phyloP scores from a whole-genome alignment of 2,797 vertebrate genomes.

The Hippoglossus hippoglossus region DNA sequence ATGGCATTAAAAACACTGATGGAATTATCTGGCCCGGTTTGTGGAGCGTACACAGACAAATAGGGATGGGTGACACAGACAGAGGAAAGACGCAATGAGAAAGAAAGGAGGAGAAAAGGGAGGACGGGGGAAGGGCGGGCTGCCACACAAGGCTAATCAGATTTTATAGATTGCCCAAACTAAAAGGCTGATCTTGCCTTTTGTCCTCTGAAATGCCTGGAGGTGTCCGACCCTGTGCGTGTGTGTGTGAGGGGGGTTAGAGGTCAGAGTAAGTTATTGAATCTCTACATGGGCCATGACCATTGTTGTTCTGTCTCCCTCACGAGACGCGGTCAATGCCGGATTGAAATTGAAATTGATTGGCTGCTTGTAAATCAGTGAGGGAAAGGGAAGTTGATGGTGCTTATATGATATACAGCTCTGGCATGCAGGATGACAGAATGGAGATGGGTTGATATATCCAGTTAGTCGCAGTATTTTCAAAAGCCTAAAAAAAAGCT shows the following conservation, averaged over 20 bases:
- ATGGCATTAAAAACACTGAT: constrained; percentile 72
- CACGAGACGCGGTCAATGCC: constrained; percentile 74
- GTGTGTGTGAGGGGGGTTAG: constrained; percentile 23
- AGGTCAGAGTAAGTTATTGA: constrained; percentile 74
- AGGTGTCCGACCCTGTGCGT: constrained; percentile 58
- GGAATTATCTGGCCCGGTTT: constrained; percentile 66
- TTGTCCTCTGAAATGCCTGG: constrained; percentile 77
- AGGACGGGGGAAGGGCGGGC: constrained; percentile 30
- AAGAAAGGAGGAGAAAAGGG: constrained; percentile 32
- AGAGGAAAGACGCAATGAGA: constrained; percentile 8
- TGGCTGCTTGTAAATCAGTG: constrained; percentile 74
- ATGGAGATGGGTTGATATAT: background rate
- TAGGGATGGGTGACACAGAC: constrained; percentile 30
- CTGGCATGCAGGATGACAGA: constrained; percentile 40
- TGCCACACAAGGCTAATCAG: constrained; percentile 76
- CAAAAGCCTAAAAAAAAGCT: background rate
- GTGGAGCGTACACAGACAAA: constrained; percentile 49
- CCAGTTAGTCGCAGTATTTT: background rate
- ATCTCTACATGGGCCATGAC: constrained; percentile 66
- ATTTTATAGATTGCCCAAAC: constrained; percentile 79
- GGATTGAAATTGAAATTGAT: constrained; percentile 85
- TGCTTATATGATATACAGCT: constrained; percentile 46
- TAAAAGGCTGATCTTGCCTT: constrained; percentile 76
- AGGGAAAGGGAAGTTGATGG: constrained; percentile 44
- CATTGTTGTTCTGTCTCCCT: constrained; percentile 75